A percentile compares a stretch with the other conserved stretches of the same genome.
Evolutionary conservation across 2,888 invertebrate genomes (phyloP).

Genomic region (Heliconius cydno): DNA sequence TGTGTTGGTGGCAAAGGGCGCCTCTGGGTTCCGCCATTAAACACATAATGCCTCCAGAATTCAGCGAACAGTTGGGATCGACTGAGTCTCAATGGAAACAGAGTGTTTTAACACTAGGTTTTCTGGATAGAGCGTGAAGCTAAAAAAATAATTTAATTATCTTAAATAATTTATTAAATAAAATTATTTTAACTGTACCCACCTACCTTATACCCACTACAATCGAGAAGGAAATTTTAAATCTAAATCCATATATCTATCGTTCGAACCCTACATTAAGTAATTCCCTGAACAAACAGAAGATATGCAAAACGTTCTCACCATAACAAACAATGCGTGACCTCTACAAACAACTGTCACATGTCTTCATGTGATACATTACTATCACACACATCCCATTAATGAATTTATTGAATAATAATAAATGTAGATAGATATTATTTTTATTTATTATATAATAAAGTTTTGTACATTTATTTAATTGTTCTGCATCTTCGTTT

Average conservation of each 20-base stretch:
- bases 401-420: constrained; percentile 6
- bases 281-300: constrained; percentile 30
- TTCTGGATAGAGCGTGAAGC: not conserved
- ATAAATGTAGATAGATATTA: not conserved
- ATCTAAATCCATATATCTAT: constrained; percentile 6
- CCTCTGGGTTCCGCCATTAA: not conserved
- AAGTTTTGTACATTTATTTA: not conserved
- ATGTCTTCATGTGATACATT: constrained; percentile 24
- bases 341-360: constrained; percentile 33
- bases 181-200: not conserved
- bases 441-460: not conserved
- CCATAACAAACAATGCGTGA: constrained; percentile 28
- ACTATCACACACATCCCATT: not conserved
- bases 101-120: not conserved
- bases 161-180: not conserved
- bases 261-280: constrained; percentile 1
- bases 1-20: not conserved
- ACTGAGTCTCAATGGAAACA: not conserved
- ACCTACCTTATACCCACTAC: not conserved
- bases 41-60: not conserved
- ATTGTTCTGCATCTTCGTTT: not conserved
- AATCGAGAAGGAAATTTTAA: constrained; percentile 7
- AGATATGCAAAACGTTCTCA: constrained; percentile 28
- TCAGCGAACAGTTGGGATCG: not conserved
- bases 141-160: too few species aligned